These are phyloP conservation scores for Hydrotaea diabolus DNA, from an alignment of 2,888 invertebrate species.

Conservation along the genomic window DNA sequence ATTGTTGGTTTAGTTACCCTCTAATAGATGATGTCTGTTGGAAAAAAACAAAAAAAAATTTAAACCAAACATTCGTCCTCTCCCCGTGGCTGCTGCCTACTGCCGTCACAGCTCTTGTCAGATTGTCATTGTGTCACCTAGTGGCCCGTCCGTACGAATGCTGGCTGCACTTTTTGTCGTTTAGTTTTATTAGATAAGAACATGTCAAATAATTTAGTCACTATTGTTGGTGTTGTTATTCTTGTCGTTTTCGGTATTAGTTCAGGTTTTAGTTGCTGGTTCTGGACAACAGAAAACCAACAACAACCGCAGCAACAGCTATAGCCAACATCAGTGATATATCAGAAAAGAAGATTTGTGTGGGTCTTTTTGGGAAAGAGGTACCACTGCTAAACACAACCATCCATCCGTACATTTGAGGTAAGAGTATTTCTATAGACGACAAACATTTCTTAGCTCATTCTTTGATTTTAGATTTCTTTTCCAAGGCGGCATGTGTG, in stretches of 20 bases:
- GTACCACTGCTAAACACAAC: constrained; percentile 14
- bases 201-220: constrained; percentile 63
- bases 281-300: too few species aligned
- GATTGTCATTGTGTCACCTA: constrained; percentile 24
- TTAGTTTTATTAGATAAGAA: constrained; percentile 49
- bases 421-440: constrained; percentile 27
- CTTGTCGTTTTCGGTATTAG: constrained; percentile 1
- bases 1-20: constrained; percentile 32
- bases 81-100: neutral
- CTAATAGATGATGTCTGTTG: constrained; percentile 49
- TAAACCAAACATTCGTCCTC: constrained; percentile 18
- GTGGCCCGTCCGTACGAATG: neutral
- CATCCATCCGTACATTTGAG: constrained; percentile 4
- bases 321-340: neutral
- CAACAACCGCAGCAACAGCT: too few species aligned
- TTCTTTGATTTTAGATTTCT: neutral
- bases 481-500: constrained; percentile 4
- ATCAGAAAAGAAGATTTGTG: constrained; percentile 52
- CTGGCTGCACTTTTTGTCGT: constrained; percentile 30
- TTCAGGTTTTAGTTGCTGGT: constrained; percentile 21
- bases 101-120: constrained; percentile 14
- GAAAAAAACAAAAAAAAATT: neutral
- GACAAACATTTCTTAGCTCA: constrained; percentile 10
- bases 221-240: constrained; percentile 50
- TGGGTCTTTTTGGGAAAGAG: constrained; percentile 49